These are phyloP conservation scores for Myocastor coypus DNA, from an alignment of 2,113 vertebrate genomes.

Conservation along the genomic window DNA sequence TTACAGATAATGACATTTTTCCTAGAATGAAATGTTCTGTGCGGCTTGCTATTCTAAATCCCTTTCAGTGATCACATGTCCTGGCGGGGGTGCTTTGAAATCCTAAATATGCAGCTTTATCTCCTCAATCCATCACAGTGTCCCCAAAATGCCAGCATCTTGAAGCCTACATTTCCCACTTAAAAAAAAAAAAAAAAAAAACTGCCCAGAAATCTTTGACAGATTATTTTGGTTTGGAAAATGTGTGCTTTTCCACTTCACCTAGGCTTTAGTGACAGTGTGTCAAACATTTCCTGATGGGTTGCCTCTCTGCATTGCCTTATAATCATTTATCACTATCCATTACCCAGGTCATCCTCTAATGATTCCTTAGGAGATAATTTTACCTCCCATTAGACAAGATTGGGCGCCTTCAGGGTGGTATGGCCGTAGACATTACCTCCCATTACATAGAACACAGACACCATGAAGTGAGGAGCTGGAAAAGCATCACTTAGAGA, in stretches of 20 bases:
- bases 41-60: neutral
- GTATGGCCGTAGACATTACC: too few species aligned
- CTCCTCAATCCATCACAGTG: neutral
- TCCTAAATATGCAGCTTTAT: neutral
- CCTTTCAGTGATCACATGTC: conserved; percentile 1
- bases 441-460: neutral
- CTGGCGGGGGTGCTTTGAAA: neutral
- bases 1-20: conserved; percentile 31
- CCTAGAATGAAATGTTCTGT: neutral
- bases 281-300: neutral
- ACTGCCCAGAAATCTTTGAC: neutral
- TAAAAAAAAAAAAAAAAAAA: neutral
- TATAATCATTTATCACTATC: neutral
- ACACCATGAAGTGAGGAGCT: neutral
- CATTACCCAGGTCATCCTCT: neutral
- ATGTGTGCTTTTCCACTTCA: neutral
- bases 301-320: rapidly evolving
- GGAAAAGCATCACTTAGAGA: neutral
- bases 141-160: conserved; percentile 55
- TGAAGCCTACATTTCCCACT: neutral
- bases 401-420: too few species aligned
- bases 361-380: neutral
- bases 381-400: neutral
- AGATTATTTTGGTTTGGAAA: conserved; percentile 20
- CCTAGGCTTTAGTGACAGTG: neutral